Conservation (phyloP, 2,797 vertebrate species). For the Phataginus tricuspis region DNA sequence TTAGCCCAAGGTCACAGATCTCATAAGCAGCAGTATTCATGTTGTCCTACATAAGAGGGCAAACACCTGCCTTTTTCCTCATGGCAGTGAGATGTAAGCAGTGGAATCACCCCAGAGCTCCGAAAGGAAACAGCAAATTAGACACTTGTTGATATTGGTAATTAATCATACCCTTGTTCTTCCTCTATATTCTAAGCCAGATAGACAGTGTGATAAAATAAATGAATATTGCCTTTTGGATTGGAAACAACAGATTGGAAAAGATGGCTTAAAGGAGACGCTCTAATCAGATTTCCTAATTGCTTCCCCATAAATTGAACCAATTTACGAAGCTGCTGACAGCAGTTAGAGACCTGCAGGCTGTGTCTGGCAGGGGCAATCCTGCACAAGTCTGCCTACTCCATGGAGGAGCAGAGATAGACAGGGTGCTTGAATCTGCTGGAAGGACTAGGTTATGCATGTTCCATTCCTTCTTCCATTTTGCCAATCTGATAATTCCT, state of each 20-base stretch:
- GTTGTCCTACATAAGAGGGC: background rate
- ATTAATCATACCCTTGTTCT: conserved; percentile 10
- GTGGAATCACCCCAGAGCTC: background rate
- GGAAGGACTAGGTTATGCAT: rapidly evolving
- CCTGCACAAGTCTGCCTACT: too few species aligned
- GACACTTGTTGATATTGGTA: background rate
- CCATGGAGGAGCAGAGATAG: rapidly evolving
- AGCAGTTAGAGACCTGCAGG: background rate
- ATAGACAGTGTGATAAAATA: background rate
- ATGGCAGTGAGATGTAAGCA: background rate
- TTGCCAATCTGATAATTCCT: background rate
- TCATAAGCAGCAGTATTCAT: background rate
- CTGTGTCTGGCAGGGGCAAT: background rate
- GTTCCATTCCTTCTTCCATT: background rate
- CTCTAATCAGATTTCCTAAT: background rate
- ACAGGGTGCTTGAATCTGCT: background rate
- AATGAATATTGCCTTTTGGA: background rate
- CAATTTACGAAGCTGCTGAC: background rate
- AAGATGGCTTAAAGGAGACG: background rate
- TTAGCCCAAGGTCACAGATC: background rate
- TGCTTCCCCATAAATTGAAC: background rate
- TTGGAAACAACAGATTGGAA: background rate
- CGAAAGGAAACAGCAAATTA: background rate
- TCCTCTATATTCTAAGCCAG: background rate
- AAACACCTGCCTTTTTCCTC: background rate